Evolutionary conservation across 2,888 invertebrate species (phyloP), one percentile per base, ranked within the genome.

Genomic region (Barypeithes pellucidus): DNA sequence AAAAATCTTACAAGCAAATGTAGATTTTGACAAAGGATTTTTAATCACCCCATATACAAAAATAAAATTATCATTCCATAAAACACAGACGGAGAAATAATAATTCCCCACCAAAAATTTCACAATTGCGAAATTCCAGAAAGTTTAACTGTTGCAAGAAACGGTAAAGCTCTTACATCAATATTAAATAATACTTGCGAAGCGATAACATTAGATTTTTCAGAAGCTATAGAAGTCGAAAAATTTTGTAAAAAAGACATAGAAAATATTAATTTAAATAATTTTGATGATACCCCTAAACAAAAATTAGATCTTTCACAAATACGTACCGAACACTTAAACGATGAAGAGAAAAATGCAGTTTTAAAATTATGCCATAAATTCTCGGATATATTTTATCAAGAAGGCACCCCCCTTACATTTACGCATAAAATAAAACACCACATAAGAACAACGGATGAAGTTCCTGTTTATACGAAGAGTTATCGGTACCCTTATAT

Each of bases 221-320:
- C 66, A 0, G 61, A 76, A 61, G 74, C 77, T 8, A 41, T 77
- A 14, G 18, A n/a, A n/a, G n/a, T n/a, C n/a, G n/a, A n/a, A n/a
- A n/a, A n/a, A n/a, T n/a, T n/a, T n/a, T n/a, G n/a, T 11, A 61
- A 69, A 72, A n/a, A 72, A 75, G n/a, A 54, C 12, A 29, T 54
- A n/a, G 12, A 5, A n/a, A 29, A 29, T 2, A 54, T 54, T 11
- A 22, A 54, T 50, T 18, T 68, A 1, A 68, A 68, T 50, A 68
- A 61, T 12, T 68, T 68, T 29, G 52, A 61, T 11, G 52, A 61
- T 18, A 45, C 45, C 45, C 8, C 45, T 2, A 16, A 45, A 18
- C 4, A 4, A 18, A n/a, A 43, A 43, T 43, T 43, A 43, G 43
- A 43, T 43, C 2, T 43, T 3, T 43, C 43, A n/a, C 12, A 45